A percentile compares a stretch with the other conserved stretches of the same genome.
Conservation (phyloP, 2,888 invertebrate genomes). For the Agrypnus murinus region DNA sequence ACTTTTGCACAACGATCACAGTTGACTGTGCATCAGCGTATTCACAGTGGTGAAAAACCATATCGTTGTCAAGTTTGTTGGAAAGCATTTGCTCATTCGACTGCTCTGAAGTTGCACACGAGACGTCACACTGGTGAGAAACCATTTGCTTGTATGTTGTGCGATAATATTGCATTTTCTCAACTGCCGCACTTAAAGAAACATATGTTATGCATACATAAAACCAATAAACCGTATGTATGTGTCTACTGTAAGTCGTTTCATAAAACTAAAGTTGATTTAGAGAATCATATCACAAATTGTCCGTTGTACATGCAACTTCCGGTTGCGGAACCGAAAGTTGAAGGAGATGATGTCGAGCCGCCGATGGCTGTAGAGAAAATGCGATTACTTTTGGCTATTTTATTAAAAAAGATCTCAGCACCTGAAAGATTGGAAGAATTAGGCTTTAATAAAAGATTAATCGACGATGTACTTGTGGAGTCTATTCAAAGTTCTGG, state of each 20-base stretch:
- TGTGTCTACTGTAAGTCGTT: conserved; percentile 83
- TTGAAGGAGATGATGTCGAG: conserved; percentile 63
- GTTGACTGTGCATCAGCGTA: conserved; percentile 86
- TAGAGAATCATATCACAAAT: conserved; percentile 78
- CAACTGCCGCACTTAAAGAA: conserved; percentile 91
- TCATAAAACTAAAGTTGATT: conserved; percentile 84
- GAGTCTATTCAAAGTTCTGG: conserved; percentile 86
- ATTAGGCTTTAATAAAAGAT: conserved; percentile 82
- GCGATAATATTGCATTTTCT: conserved; percentile 82
- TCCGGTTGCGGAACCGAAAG: conserved; percentile 60
- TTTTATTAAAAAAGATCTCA: conserved; percentile 88
- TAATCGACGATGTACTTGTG: conserved; percentile 87
- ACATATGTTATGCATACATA: conserved; percentile 90
- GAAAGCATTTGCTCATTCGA: conserved; percentile 88
- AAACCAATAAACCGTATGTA: conserved; percentile 84
- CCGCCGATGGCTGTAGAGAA: conserved; percentile 80
- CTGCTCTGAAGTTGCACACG: conserved; percentile 88
- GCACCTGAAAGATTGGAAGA: conserved; percentile 85
- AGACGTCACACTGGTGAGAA: conserved; percentile 90
- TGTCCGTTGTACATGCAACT: conserved; percentile 70
- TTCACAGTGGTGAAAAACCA: conserved; percentile 89
- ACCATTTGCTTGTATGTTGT: conserved; percentile 83
- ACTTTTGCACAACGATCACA: conserved; percentile 90
- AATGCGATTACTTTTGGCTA: conserved; percentile 86
- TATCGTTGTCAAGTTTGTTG: conserved; percentile 88